Conservation (phyloP, 2,113 vertebrate species). For the Syngnathus floridae region DNA sequence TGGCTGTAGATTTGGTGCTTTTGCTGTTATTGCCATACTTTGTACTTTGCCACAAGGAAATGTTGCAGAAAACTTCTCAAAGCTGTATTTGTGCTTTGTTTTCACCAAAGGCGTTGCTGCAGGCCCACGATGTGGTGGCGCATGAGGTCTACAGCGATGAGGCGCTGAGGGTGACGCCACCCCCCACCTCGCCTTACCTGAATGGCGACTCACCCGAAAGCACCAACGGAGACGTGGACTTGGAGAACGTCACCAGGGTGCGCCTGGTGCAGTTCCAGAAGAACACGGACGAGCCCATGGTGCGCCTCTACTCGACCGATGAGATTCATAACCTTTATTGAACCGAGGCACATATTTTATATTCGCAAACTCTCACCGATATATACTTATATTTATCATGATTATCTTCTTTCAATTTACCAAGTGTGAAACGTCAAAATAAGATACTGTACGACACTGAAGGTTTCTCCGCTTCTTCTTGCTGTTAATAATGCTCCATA, state of each 20-base stretch:
- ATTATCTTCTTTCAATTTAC: too few relatives aligned
- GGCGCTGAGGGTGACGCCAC: constrained; percentile 92
- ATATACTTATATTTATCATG: too few relatives aligned
- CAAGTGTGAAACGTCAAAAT: too few relatives aligned
- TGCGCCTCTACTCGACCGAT: constrained; percentile 10
- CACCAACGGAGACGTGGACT: constrained; percentile 94
- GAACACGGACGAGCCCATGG: constrained; percentile 99
- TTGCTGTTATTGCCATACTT: not conserved
- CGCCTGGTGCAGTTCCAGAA: constrained; percentile 98
- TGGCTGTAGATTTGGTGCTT: not conserved
- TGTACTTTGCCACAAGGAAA: too few relatives aligned
- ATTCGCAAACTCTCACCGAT: too few relatives aligned
- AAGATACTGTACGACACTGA: too few relatives aligned
- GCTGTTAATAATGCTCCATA: too few relatives aligned
- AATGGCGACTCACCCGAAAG: constrained; percentile 98
- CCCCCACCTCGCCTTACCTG: constrained; percentile 93
- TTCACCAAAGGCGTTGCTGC: constrained; percentile 84
- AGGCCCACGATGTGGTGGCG: constrained; percentile 97
- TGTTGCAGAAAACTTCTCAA: not conserved
- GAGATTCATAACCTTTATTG: too few relatives aligned
- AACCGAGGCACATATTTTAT: too few relatives aligned
- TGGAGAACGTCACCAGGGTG: constrained; percentile 96
- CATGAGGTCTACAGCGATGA: constrained; percentile 99
- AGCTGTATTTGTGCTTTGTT: not conserved
- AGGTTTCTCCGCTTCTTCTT: too few relatives aligned